Evolutionary conservation across 2,888 invertebrate genomes (phyloP).

Genomic region (Napeogenes sylphis): DNA sequence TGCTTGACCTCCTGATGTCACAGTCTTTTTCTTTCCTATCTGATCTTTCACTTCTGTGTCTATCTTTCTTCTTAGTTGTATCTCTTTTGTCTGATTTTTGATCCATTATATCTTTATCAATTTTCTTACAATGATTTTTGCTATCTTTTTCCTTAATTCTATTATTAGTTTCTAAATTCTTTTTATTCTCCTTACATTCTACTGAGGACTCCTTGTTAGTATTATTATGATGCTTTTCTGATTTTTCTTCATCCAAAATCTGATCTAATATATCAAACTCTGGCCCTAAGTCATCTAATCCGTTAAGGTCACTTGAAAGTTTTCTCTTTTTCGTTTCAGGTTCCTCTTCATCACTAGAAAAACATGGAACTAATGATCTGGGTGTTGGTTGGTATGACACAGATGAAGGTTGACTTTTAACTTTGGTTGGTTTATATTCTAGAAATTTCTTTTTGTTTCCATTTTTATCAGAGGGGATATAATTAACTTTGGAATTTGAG

Average conservation of each 20-base stretch:
- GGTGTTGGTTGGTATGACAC: slow-evolving; percentile 72
- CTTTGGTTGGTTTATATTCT: slow-evolving; percentile 67
- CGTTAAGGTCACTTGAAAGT: slow-evolving; percentile 60
- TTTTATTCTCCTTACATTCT: slow-evolving; percentile 27
- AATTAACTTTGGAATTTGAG: slow-evolving; percentile 50
- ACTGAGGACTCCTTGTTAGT: slow-evolving; percentile 31
- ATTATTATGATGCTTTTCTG: slow-evolving; percentile 30
- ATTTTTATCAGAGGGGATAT: slow-evolving; percentile 68
- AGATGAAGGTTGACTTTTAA: slow-evolving; percentile 48
- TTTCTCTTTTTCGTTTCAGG: slow-evolving; percentile 61
- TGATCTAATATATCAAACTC: slow-evolving; percentile 75
- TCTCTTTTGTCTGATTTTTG: slow-evolving; percentile 24
- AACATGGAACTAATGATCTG: slow-evolving; percentile 63
- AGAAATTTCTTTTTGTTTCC: slow-evolving; percentile 60
- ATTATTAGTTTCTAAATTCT: slow-evolving; percentile 24
- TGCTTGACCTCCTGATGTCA: slow-evolving; percentile 41
- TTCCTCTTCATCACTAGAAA: slow-evolving; percentile 74
- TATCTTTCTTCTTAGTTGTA: slow-evolving; percentile 42
- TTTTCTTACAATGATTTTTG: slow-evolving; percentile 35
- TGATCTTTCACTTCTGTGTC: slow-evolving; percentile 43
- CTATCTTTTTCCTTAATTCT: slow-evolving; percentile 38
- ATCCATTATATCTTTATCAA: slow-evolving; percentile 41
- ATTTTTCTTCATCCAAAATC: slow-evolving; percentile 71
- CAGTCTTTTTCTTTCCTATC: slow-evolving; percentile 41
- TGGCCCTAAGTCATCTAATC: slow-evolving; percentile 67